Evolutionary conservation across 53 echinoderm and acorn worm genomes (phyloP).

Genomic region (Holothuria scabra): DNA sequence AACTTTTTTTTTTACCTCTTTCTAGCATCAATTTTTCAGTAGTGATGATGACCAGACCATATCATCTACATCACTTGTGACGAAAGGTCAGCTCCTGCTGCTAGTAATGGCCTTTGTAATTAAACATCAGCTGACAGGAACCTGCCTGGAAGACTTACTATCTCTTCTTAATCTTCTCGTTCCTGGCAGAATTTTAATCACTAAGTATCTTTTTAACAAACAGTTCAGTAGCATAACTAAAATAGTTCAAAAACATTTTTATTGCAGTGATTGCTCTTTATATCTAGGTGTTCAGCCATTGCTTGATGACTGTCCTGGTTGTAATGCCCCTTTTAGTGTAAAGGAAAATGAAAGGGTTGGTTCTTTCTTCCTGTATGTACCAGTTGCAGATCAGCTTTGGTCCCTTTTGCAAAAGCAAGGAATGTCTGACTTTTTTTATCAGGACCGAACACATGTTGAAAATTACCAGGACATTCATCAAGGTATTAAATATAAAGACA

Average conservation of each 20-base stretch:
- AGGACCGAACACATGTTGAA: too few relatives aligned
- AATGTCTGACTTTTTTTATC: not conserved
- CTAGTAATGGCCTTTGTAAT: not conserved
- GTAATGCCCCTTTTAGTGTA: not conserved
- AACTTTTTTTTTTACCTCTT: too few relatives aligned
- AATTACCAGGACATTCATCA: conserved; percentile 13
- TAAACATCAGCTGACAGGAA: conserved; percentile 15
- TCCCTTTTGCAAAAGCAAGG: not conserved
- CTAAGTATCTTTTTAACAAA: conserved; percentile 13
- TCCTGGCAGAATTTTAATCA: conserved; percentile 16
- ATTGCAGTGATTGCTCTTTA: not conserved
- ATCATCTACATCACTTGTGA: not conserved
- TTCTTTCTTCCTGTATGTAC: not conserved
- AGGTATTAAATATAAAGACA: conserved; percentile 4
- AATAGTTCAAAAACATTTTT: conserved; percentile 28
- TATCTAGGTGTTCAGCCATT: not conserved
- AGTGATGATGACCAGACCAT: too few relatives aligned
- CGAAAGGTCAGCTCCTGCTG: not conserved
- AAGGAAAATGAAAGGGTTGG: not conserved
- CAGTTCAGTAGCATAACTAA: not conserved
- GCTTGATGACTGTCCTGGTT: conserved; percentile 23
- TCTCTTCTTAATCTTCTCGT: conserved; percentile 2
- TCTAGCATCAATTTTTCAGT: too few relatives aligned
- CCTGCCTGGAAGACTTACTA: conserved; percentile 26
- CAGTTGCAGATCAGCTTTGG: conserved; percentile 23